Evolutionary conservation across 2,888 invertebrate genomes (phyloP), one percentile per base, ranked within the genome.

Genomic region (Mesochorus sp.): DNA sequence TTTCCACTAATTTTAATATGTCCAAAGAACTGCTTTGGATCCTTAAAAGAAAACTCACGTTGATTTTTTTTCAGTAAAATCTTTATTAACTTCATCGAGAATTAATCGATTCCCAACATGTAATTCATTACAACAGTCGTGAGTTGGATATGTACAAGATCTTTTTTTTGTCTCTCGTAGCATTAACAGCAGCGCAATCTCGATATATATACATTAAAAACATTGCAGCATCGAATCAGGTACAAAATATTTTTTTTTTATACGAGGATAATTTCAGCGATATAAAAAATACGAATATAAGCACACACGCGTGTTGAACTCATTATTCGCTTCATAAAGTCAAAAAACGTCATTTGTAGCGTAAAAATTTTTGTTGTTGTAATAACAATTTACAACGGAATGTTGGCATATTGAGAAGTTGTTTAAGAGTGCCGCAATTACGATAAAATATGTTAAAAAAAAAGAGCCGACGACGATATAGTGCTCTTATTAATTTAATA

Each of bases 201-300:
- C 12, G 14, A 39, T 51, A 19, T 24, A n/a, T n/a, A n/a, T 26
- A 51, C 24, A 57, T 42, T 17, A 14, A 14, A 49, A 61, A 21
- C 24, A 64, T 51, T 49, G 51, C 49, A 37, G 47, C n/a, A 34
- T 31, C 4, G 59, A 14, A 34, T 64, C 57, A 64, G 64, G 49
- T 70, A 74, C 17, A 74, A 64, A 74, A 74, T 31, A 51, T 51
- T 21, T 28, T 12, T 39, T 12, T n/a, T n/a, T n/a, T n/a, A n/a
- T n/a, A n/a, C n/a, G n/a, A n/a, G n/a, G n/a, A n/a, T n/a, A 19
- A 2, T n/a, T 28, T 57, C 17, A 19, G 28, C 3, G 3, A 17
- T 24, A 62, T 66, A 31, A 61, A 5, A 31, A 24, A 34, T 39
- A 73, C 12, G 66, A 71, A 68, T 49, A 19, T 76, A 64, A 49